A percentile compares a stretch with the other conserved stretches of the same genome.
These are phyloP conservation scores for Leistus spinibarbis DNA, from an alignment of 2,888 invertebrate species.

Conservation along the genomic window DNA sequence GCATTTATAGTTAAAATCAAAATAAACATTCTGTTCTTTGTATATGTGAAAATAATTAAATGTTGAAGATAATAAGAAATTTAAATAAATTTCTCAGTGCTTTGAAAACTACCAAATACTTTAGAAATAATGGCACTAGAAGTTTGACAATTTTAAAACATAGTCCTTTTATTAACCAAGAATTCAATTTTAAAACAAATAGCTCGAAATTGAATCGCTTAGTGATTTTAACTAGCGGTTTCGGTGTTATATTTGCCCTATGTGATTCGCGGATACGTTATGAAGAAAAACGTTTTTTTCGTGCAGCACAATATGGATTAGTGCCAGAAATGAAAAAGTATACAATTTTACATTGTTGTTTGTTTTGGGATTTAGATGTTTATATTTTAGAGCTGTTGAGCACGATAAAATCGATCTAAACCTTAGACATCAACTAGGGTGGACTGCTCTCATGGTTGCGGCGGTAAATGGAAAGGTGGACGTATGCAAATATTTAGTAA, in stretches of 20 bases:
- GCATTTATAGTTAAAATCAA: neutral
- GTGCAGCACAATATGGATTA: conserved; percentile 61
- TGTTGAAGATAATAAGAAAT: conserved; percentile 25
- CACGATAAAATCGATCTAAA: conserved; percentile 67
- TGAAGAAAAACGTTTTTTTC: conserved; percentile 59
- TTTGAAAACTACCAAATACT: neutral
- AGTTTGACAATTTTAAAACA: conserved; percentile 13
- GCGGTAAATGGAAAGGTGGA: conserved; percentile 75
- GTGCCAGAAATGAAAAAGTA: conserved; percentile 60
- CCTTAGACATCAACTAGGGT: conserved; percentile 76
- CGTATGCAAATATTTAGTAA: conserved; percentile 66
- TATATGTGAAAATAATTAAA: conserved; percentile 2
- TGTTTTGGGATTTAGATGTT: conserved; percentile 20
- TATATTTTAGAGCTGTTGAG: conserved; percentile 52
- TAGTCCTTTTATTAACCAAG: neutral
- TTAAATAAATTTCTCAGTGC: conserved; percentile 15
- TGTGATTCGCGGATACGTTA: conserved; percentile 48
- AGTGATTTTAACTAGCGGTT: conserved; percentile 29
- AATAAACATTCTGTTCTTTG: neutral
- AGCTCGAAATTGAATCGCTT: conserved; percentile 17
- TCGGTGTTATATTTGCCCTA: conserved; percentile 45
- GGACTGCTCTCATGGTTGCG: conserved; percentile 87
- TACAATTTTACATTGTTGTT: conserved; percentile 38
- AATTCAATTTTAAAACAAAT: neutral
- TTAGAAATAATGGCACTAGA: conserved; percentile 1